Conservation (phyloP, 2,888 invertebrate genomes). For the Pyrgus malvae region DNA sequence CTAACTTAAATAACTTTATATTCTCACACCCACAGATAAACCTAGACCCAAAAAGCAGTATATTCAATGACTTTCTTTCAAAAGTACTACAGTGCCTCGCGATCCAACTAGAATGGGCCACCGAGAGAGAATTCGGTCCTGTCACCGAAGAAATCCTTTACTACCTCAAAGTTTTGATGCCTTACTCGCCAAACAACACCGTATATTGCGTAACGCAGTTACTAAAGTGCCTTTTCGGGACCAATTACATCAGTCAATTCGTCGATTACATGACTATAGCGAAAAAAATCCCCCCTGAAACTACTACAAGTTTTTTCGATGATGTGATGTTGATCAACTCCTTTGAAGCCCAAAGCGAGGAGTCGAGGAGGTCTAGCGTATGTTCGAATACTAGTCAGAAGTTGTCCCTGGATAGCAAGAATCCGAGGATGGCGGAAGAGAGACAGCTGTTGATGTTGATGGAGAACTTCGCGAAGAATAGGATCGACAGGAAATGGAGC, state of each 20-base stretch:
- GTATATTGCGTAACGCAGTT: constrained; percentile 90
- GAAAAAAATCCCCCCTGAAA: constrained; percentile 35
- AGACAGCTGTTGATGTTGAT: constrained; percentile 62
- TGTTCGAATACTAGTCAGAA: constrained; percentile 63
- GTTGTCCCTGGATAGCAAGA: constrained; percentile 54
- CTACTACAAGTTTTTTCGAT: constrained; percentile 49
- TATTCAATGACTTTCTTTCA: constrained; percentile 86
- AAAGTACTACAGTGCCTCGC: constrained; percentile 85
- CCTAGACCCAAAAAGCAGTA: constrained; percentile 88
- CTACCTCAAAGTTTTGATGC: constrained; percentile 87
- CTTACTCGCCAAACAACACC: constrained; percentile 85
- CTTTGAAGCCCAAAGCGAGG: constrained; percentile 37
- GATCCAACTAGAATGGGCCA: constrained; percentile 86
- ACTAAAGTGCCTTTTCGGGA: constrained; percentile 88
- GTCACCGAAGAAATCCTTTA: constrained; percentile 90
- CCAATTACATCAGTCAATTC: constrained; percentile 83
- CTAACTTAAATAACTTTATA: no score
- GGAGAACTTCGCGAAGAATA: constrained; percentile 73
- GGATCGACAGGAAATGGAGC: constrained; percentile 72
- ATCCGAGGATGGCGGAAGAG: constrained; percentile 61
- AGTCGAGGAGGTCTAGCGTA: constrained; percentile 54
- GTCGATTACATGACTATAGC: constrained; percentile 63
- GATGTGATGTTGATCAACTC: constrained; percentile 61
- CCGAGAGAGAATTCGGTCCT: constrained; percentile 85
- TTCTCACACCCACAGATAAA: constrained; percentile 81